Evolutionary conservation across 2,797 vertebrate species (phyloP).

Genomic region (Pygocentrus nattereri): DNA sequence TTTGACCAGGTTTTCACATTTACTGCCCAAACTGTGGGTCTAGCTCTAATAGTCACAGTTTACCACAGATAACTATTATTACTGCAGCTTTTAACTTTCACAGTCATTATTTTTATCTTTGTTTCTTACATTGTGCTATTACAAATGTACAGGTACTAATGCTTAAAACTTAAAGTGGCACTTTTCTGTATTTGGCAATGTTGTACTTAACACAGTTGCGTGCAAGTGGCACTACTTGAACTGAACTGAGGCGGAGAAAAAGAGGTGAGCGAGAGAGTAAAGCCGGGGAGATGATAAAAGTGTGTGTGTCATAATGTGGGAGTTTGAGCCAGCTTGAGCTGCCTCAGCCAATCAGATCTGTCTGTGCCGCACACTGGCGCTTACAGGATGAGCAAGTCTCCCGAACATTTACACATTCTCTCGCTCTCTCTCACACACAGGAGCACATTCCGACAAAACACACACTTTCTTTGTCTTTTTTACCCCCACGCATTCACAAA

Average conservation of each 20-base stretch:
- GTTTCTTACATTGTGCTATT: too few relatives aligned
- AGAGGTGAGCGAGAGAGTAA: neutral
- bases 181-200: neutral
- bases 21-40: too few relatives aligned
- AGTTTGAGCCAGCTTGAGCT: conserved; percentile 31
- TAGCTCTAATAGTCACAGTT: too few relatives aligned
- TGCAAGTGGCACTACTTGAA: neutral
- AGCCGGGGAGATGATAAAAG: conserved; percentile 36
- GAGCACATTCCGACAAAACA: neutral
- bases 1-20: too few relatives aligned
- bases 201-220: neutral
- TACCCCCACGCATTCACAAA: neutral
- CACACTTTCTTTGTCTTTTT: neutral
- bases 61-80: too few relatives aligned
- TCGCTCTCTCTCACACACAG: neutral
- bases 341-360: conserved; percentile 35
- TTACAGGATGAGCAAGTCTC: conserved; percentile 41
- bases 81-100: too few relatives aligned
- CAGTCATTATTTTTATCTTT: too few relatives aligned
- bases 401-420: conserved; percentile 3
- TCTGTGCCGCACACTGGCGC: conserved; percentile 27
- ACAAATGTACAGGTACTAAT: too few relatives aligned
- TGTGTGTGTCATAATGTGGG: conserved; percentile 49
- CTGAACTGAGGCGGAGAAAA: neutral
- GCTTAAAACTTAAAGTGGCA: neutral